A percentile compares a stretch with the other conserved stretches of the same genome.
Conservation (phyloP, 2,888 invertebrate species). For the Pandemis heparana region DNA sequence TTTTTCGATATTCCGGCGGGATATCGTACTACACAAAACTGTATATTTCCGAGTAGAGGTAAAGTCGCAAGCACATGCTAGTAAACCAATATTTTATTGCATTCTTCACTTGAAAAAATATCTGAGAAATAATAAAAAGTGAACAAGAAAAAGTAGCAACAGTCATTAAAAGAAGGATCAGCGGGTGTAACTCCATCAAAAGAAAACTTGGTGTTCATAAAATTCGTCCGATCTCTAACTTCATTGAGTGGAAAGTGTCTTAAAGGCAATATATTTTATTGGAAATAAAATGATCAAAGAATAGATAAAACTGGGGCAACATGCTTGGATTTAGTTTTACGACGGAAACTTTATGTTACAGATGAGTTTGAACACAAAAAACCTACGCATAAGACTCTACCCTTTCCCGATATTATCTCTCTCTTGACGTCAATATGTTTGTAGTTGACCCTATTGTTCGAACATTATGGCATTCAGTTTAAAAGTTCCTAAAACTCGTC, state of each 20-base stretch:
- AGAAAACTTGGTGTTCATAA: constrained; percentile 7
- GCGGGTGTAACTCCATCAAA: neutral
- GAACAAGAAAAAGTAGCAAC: neutral
- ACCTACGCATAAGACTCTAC: constrained; percentile 34
- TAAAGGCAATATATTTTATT: constrained; percentile 10
- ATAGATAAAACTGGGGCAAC: constrained; percentile 32
- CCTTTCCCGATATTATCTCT: constrained; percentile 36
- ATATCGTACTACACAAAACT: too few species aligned
- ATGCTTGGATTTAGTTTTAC: constrained; percentile 36
- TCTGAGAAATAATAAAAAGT: neutral
- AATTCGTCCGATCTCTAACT: constrained; percentile 12
- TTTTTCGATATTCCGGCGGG: too few species aligned
- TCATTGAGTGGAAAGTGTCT: constrained; percentile 24
- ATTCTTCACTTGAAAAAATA: neutral
- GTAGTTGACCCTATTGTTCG: constrained; percentile 41
- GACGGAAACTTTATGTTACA: constrained; percentile 32
- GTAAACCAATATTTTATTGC: too few species aligned
- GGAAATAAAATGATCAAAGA: constrained; percentile 36
- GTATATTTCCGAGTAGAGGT: too few species aligned
- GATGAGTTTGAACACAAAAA: constrained; percentile 36
- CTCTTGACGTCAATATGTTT: constrained; percentile 32
- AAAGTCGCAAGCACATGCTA: too few species aligned
- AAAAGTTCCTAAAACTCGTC: constrained; percentile 33
- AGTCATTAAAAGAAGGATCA: neutral
- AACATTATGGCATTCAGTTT: constrained; percentile 32